Percentiles rank a stretch among this genome's conserved stretches.
Evolutionary conservation across 2,888 invertebrate genomes (phyloP).

Genomic region (Dasysyrphus albostriatus): DNA sequence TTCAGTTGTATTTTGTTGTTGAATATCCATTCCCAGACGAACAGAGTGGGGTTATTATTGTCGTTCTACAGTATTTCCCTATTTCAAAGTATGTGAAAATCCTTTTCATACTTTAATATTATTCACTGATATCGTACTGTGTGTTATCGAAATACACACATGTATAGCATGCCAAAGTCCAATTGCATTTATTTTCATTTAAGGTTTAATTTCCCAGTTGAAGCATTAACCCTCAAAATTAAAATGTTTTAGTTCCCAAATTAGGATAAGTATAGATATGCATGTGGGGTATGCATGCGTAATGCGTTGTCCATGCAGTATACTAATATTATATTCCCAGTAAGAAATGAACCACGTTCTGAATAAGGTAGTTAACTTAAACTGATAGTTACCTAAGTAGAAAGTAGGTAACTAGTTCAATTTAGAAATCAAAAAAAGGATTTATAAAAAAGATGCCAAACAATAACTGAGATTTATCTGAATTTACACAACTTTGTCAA

Average conservation of each 20-base stretch:
- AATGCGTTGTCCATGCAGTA: constrained; percentile 22
- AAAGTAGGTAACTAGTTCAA: constrained; percentile 24
- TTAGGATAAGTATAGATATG: background rate
- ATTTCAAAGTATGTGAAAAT: background rate
- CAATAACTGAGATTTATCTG: background rate
- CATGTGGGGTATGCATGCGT: too few relatives aligned
- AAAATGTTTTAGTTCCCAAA: background rate
- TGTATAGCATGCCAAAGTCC: background rate
- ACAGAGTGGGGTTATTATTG: background rate
- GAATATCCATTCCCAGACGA: background rate
- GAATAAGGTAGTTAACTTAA: constrained; percentile 62
- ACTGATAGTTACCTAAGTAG: constrained; percentile 59
- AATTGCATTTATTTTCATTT: constrained; percentile 22
- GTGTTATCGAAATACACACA: background rate
- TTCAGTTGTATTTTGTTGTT: background rate
- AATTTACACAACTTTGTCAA: background rate
- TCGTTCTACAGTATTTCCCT: background rate
- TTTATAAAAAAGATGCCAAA: constrained; percentile 15
- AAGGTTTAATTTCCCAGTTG: constrained; percentile 17
- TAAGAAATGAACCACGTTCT: constrained; percentile 56
- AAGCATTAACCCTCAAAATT: constrained; percentile 24
- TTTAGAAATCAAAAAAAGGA: constrained; percentile 33
- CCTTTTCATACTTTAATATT: background rate
- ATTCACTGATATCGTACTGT: constrained; percentile 3
- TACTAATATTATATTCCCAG: constrained; percentile 17